Percentiles rank a stretch among this genome's conserved stretches.
phyloP scores from a whole-genome alignment of 2,113 vertebrate genomes.

The Anser brachyrhynchus region DNA sequence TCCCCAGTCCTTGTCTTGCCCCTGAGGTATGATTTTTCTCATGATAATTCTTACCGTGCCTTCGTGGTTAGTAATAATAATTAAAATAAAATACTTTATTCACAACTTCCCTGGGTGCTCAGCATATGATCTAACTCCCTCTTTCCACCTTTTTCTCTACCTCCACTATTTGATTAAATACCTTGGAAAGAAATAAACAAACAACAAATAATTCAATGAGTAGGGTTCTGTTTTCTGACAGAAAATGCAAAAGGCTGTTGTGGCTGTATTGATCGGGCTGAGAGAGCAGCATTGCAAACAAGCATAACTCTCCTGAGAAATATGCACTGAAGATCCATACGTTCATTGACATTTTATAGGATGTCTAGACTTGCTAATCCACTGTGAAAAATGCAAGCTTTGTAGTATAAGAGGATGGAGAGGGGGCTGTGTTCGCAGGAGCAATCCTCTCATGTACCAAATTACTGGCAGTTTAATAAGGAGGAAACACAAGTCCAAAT shows the following conservation, averaged over 20 bases:
- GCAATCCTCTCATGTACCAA: constrained; percentile 9
- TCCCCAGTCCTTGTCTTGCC: constrained; percentile 64
- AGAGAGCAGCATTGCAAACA: constrained; percentile 46
- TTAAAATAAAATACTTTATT: constrained; percentile 76
- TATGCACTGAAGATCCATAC: constrained; percentile 64
- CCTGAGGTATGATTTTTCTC: constrained; percentile 79
- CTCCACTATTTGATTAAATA: constrained; percentile 42
- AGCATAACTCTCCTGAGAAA: constrained; percentile 67
- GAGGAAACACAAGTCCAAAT: neutral
- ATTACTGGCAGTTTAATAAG: constrained; percentile 33
- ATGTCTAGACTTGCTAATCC: constrained; percentile 75
- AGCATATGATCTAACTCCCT: constrained; percentile 24
- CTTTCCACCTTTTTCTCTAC: neutral
- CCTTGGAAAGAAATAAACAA: neutral
- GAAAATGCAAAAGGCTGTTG: constrained; percentile 52
- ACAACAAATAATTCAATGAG: neutral
- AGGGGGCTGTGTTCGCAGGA: neutral
- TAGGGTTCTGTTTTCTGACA: constrained; percentile 45
- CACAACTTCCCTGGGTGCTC: constrained; percentile 66
- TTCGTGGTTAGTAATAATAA: constrained; percentile 75
- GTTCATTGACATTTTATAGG: constrained; percentile 71
- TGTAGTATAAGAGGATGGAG: constrained; percentile 25
- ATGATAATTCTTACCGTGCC: constrained; percentile 77
- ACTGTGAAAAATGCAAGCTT: constrained; percentile 73
- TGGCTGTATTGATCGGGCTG: constrained; percentile 71